Evolutionary conservation across 2,113 vertebrate species (phyloP), one percentile per base, ranked within the genome.

Genomic region (Camelus bactrianus): DNA sequence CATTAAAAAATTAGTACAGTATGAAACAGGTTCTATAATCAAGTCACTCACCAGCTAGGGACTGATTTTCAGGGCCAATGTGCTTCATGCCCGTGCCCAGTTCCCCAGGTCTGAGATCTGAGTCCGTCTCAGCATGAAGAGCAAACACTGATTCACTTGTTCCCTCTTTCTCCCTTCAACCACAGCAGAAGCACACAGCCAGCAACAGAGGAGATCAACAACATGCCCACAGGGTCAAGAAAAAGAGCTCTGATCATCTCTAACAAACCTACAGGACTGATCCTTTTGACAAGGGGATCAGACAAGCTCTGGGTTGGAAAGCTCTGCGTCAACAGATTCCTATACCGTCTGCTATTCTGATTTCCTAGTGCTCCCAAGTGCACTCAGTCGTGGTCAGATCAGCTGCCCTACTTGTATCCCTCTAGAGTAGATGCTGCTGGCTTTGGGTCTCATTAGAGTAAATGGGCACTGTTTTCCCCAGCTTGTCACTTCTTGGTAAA

Each of bases 331-430:
- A 8, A 20, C 2, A 58, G 0, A 13, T 50, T 60, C 79, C 26
- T 3, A 58, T 1, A 1, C 93, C 84, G 89, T 94, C 84, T 77
- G 30, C 2, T 90, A 94, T 84, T 95, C 82, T 48, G 64, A 97
- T 83, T 96, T 95, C 97, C 83, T 17, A 0, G 46, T 17, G 67
- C 56, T 20, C 54, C 50, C 5, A 69, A 93, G 95, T 69, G 64
- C 75, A 79, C 70, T 93, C 92, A 94, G 75, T 1, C 1, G 26
- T 24, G 96, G 80, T 93, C 96, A 96, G 96, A 97, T 60, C 97
- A 97, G 89, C 85, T 1, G 1, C 30, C 84, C 93, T 46, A 42
- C 84, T 90, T 92, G 32, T 16, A 12, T 17, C 83, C 95, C 90
- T 10, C 3, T 77, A 79, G 85, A 91, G 32, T 84, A 67, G 30